Evolutionary conservation across 37 sponge, comb jelly and placozoan species (phyloP).

Genomic region (Halichondria panicea): DNA sequence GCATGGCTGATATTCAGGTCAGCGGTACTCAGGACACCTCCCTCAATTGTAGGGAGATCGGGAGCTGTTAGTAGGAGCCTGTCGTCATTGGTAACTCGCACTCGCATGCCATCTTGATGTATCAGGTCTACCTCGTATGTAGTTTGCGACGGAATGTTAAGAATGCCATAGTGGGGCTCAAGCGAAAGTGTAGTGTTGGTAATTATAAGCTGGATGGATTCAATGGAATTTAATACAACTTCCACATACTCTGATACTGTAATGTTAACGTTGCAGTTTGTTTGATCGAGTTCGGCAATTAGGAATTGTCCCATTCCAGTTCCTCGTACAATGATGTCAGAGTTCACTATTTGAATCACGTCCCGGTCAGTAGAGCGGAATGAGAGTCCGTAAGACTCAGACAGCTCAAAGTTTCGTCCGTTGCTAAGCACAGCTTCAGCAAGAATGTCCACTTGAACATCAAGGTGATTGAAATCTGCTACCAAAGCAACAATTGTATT

Average conservation of each 20-base stretch:
- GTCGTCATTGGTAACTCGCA: constrained; percentile 9
- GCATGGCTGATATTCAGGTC: neutral
- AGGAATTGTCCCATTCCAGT: constrained; percentile 28
- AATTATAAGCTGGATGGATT: neutral
- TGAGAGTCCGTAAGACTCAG: constrained; percentile 19
- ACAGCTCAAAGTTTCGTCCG: constrained; percentile 24
- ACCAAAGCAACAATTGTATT: constrained; percentile 6
- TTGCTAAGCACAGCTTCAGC: constrained; percentile 59
- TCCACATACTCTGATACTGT: constrained; percentile 20
- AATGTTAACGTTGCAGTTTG: neutral
- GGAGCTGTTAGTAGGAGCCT: neutral
- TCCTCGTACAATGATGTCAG: constrained; percentile 34
- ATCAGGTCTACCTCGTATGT: constrained; percentile 8
- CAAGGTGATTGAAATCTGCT: constrained; percentile 12
- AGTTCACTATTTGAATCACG: constrained; percentile 15
- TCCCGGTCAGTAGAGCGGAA: constrained; percentile 25
- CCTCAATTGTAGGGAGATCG: neutral
- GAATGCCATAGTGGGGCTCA: neutral
- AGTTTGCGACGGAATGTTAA: constrained; percentile 24
- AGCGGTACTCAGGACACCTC: neutral
- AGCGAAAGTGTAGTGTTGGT: constrained; percentile 13
- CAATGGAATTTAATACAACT: constrained; percentile 16
- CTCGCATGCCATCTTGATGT: constrained; percentile 34
- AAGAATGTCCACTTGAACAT: constrained; percentile 29
- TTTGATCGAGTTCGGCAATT: constrained; percentile 1